A percentile compares a stretch with the other conserved stretches of the same genome.
phyloP scores from a whole-genome alignment of 1,140 invertebrate species.

The Anastrepha obliqua region DNA sequence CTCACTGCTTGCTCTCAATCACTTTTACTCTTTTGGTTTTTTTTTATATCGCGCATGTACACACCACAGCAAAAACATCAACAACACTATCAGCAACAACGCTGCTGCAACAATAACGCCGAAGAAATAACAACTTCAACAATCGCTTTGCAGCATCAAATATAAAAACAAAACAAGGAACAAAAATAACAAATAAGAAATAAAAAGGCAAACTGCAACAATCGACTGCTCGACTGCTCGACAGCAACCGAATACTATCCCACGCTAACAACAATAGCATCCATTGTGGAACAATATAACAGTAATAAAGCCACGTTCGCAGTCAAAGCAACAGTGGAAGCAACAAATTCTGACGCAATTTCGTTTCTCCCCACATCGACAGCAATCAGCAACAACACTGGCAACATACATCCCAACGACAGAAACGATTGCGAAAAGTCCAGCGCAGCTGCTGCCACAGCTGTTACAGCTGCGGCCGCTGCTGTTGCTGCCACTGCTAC shows the following conservation, averaged over 20 bases:
- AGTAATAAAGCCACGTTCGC: not conserved
- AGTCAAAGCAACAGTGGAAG: conserved; percentile 44
- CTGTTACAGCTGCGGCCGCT: conserved; percentile 54
- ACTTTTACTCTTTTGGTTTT: not conserved
- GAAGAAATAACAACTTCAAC: conserved; percentile 8
- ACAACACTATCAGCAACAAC: not conserved
- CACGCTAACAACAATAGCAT: not conserved
- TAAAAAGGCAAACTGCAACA: not conserved
- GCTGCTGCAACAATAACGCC: not conserved
- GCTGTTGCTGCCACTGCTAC: conserved; percentile 62
- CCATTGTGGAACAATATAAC: conserved; percentile 5
- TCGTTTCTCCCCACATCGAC: conserved; percentile 4
- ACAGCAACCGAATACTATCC: not conserved
- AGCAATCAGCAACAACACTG: conserved; percentile 56
- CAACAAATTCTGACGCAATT: conserved; percentile 31
- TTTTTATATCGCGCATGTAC: not conserved
- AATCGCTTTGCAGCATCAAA: not conserved
- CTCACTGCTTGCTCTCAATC: not conserved
- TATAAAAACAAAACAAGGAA: not conserved
- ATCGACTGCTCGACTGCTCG: not conserved
- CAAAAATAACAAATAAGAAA: too few relatives aligned
- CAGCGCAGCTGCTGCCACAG: conserved; percentile 69
- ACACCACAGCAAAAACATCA: not conserved
- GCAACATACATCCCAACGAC: conserved; percentile 61
- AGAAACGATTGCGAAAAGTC: conserved; percentile 58